Base-by-base conservation (phyloP, 1,140 invertebrate genomes). In the Odontomachus brunneus region DNA sequence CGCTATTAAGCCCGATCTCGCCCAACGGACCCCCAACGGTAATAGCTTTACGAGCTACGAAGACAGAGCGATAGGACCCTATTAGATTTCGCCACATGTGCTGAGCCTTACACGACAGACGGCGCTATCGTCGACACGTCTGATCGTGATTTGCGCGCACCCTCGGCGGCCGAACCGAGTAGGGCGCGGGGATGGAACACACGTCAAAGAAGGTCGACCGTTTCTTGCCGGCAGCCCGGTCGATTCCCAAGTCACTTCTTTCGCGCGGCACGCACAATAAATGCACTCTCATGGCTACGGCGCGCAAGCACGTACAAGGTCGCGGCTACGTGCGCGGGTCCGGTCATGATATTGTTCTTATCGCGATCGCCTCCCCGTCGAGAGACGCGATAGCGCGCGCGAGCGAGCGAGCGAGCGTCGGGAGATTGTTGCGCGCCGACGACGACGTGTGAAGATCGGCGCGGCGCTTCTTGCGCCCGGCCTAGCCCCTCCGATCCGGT, bases 271-370 rank as follows among this genome's bases (percentile, higher is more conserved):
- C 24, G 11, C 22, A 80, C 19, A 9, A 26, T 17, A 44, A 33
- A 80, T 48, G 65, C 75, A 59, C 49, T 80, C 75, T 80, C 49
- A 62, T 78, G 55, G n/a, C 63, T 48, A n/a, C 14, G 53, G 26
- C 24, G 57, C 51, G 82, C 66, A 55, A 69, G 74, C 22, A 38
- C 55, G 44, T 24, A 62, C 74, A 69, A 66, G 62, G 74, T 62
- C 65, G 55, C 63, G 49, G 33, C 22, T 63, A 29, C 63, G 65
- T n/a, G 53, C 29, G 29, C 71, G 22, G 29, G 26, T 81, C 26
- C 38, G 14, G 22, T 69, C 63, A 51, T 66, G 84, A 80, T 84
- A 80, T 66, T 80, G 22, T 59, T 53, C 63, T 80, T 84, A 86
- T 86, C 82, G 84, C 38, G 74, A 85, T 80, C 60, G 24, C 17